Percentiles rank a stretch among this genome's conserved stretches.
phyloP scores from a whole-genome alignment of 2,888 invertebrate genomes.

The Lacanobia wlatinum region DNA sequence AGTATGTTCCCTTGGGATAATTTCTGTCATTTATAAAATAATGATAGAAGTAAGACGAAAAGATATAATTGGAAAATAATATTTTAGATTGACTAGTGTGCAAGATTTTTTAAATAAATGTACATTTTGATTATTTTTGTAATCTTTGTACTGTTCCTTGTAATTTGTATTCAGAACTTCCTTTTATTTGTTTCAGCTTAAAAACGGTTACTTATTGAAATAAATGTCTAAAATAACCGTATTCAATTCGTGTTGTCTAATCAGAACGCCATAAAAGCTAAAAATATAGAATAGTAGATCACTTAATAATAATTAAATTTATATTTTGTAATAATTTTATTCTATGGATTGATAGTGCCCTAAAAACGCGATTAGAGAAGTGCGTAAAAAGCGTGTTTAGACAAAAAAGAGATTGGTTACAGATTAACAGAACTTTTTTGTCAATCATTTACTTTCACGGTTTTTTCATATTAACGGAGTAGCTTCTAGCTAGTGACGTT shows the following conservation, averaged over 20 bases:
- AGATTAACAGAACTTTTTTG: slow-evolving; percentile 55
- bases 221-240: not conserved
- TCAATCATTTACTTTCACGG: slow-evolving; percentile 52
- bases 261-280: not conserved
- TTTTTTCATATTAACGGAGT: slow-evolving; percentile 8
- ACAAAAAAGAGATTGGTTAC: slow-evolving; percentile 53
- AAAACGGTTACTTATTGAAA: not conserved
- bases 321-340: not conserved
- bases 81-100: not conserved
- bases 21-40: no score
- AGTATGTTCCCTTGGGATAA: no score
- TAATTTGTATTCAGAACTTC: not conserved
- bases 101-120: not conserved
- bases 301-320: slow-evolving; percentile 8
- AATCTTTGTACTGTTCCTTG: not conserved
- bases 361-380: slow-evolving; percentile 41
- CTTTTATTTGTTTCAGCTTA: not conserved
- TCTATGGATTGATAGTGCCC: not conserved
- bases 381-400: slow-evolving; percentile 32
- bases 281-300: not conserved
- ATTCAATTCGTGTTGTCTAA: not conserved
- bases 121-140: not conserved
- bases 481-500: not conserved
- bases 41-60: not conserved
- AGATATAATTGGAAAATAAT: not conserved